Evolutionary conservation across 1,140 invertebrate species (phyloP).

Genomic region (Augochlora pura): DNA sequence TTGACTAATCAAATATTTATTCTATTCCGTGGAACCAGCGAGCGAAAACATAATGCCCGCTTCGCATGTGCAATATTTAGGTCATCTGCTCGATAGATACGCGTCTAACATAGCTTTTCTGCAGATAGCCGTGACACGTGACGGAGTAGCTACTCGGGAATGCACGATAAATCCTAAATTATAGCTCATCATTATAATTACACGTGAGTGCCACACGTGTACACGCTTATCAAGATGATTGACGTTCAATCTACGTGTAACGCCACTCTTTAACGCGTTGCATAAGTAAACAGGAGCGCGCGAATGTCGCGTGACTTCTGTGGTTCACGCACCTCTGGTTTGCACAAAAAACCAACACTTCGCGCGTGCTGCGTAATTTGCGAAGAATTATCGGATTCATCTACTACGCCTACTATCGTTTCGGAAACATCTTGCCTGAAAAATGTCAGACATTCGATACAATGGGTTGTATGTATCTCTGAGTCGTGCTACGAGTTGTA

Average conservation of each 20-base stretch:
- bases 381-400: neutral
- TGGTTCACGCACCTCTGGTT: neutral
- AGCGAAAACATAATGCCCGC: neutral
- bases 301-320: conserved; percentile 41
- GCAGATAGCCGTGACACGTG: conserved; percentile 6
- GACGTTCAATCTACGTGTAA: conserved; percentile 43
- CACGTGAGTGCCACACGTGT: conserved; percentile 57
- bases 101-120: neutral
- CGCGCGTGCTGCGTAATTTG: conserved; percentile 14
- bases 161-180: conserved; percentile 68
- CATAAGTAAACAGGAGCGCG: conserved; percentile 52
- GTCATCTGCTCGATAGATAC: neutral
- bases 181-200: conserved; percentile 71
- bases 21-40: neutral
- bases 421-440: neutral
- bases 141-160: conserved; percentile 7
- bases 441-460: neutral
- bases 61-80: neutral
- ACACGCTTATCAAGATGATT: conserved; percentile 26
- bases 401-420: neutral
- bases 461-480: neutral
- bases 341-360: neutral
- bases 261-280: conserved; percentile 49
- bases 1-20: neutral
- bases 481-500: too few species aligned